A percentile compares a stretch with the other conserved stretches of the same genome.
Conservation (phyloP, 2,888 invertebrate genomes). For the Pterostichus madidus region DNA sequence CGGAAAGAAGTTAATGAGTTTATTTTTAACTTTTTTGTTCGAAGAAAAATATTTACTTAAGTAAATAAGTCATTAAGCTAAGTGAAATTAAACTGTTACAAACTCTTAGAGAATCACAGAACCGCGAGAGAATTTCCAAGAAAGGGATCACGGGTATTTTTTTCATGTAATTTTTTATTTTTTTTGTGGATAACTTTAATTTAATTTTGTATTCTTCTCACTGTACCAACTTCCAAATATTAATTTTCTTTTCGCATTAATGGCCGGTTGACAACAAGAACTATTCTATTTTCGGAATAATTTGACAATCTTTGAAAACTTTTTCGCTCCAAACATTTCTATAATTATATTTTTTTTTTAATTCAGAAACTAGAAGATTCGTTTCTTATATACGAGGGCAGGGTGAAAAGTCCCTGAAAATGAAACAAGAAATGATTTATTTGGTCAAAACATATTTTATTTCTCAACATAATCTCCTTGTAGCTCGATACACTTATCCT, state of each 20-base stretch:
- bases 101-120: neutral
- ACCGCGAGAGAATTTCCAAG: neutral
- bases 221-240: neutral
- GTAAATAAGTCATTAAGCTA: conserved; percentile 50
- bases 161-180: too few species aligned
- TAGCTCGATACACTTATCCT: too few species aligned
- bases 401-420: too few species aligned
- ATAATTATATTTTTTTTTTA: too few species aligned
- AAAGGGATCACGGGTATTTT: conserved; percentile 5
- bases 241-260: neutral
- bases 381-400: too few species aligned
- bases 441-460: too few species aligned
- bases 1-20: conserved; percentile 36
- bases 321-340: too few species aligned
- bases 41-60: conserved; percentile 42
- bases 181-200: conserved; percentile 14
- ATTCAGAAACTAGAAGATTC: too few species aligned
- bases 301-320: too few species aligned
- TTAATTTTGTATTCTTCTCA: neutral
- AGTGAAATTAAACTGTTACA: conserved; percentile 42
- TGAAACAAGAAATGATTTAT: too few species aligned
- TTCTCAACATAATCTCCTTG: too few species aligned
- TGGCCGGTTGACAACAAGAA: neutral
- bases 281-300: too few species aligned
- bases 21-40: conserved; percentile 47